Percentiles rank a stretch among this genome's conserved stretches.
phyloP scores from a whole-genome alignment of 1,140 invertebrate species.

The Subanguina moxae region DNA sequence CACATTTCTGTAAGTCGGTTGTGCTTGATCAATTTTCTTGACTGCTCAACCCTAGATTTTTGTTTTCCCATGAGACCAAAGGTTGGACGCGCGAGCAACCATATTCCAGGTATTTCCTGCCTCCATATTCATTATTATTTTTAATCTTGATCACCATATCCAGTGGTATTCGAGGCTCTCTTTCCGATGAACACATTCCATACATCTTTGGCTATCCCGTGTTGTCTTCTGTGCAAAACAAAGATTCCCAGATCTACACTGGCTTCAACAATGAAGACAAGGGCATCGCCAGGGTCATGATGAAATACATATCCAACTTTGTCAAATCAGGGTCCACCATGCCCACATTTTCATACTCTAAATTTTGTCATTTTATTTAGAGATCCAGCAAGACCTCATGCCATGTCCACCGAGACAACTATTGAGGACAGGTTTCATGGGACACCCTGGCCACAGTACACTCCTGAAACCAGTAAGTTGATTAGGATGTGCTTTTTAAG shows the following conservation, averaged over 20 bases:
- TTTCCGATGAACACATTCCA: slow-evolving; percentile 84
- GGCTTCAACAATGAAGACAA: slow-evolving; percentile 44
- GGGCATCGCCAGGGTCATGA: slow-evolving; percentile 71
- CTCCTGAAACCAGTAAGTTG: slow-evolving; percentile 30
- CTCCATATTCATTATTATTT: no score
- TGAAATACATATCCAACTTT: slow-evolving; percentile 93
- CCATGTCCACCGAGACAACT: slow-evolving; percentile 47
- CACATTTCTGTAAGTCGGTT: slow-evolving; percentile 20
- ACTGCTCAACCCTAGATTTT: slow-evolving; percentile 42
- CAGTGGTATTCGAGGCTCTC: slow-evolving; percentile 71
- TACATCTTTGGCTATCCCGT: slow-evolving; percentile 87
- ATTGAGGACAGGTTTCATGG: slow-evolving; percentile 54
- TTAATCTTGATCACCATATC: slow-evolving; percentile 63
- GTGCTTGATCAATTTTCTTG: background rate
- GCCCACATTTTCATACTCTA: background rate
- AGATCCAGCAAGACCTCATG: slow-evolving; percentile 51
- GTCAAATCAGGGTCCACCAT: slow-evolving; percentile 88
- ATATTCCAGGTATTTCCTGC: no score
- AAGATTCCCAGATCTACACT: slow-evolving; percentile 21
- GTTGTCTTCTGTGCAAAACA: slow-evolving; percentile 64
- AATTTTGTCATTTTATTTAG: slow-evolving; percentile 19
- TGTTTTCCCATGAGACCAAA: slow-evolving; percentile 64
- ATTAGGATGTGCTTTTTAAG: no score
- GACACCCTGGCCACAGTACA: slow-evolving; percentile 57
- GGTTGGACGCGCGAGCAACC: slow-evolving; percentile 67